Percentiles rank a stretch among this genome's conserved stretches.
Evolutionary conservation across 53 echinoderm and acorn worm genomes (phyloP).

Genomic region (Pentamera pediparva): DNA sequence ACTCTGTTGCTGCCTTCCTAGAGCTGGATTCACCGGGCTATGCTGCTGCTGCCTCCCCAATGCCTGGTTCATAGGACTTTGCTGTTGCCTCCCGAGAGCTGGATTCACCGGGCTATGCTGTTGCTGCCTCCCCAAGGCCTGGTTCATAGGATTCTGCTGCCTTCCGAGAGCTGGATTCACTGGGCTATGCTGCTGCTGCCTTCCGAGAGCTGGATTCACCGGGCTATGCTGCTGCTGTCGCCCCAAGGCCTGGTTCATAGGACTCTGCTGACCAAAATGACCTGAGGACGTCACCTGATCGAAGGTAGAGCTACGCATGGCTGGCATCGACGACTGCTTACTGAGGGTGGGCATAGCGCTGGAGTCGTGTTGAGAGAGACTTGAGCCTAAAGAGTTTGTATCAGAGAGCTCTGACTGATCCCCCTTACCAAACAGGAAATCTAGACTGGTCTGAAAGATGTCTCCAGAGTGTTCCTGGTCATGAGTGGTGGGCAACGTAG

Average conservation of each 20-base stretch:
- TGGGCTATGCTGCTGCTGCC: no score
- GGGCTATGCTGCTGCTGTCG: no score
- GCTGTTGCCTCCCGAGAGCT: not conserved
- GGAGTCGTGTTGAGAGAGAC: no score
- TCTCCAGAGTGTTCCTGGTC: not conserved
- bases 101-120: no score
- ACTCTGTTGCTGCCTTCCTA: no score
- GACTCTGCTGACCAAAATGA: conserved; percentile 11
- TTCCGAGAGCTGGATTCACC: no score
- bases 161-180: no score
- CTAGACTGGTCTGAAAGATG: conserved; percentile 13
- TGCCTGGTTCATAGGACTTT: not conserved
- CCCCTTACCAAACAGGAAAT: conserved; percentile 21
- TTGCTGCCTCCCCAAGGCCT: no score
- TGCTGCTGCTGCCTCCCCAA: no score
- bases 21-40: no score
- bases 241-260: not conserved
- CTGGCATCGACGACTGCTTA: conserved; percentile 9
- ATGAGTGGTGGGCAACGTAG: not conserved
- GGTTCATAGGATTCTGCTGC: no score
- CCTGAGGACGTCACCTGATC: not conserved
- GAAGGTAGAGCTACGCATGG: not conserved
- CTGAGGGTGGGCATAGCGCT: not conserved
- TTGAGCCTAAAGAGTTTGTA: no score
- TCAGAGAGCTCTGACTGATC: conserved; percentile 21